Evolutionary conservation across 2,888 invertebrate genomes (phyloP).

Genomic region (Dynastes tityus): DNA sequence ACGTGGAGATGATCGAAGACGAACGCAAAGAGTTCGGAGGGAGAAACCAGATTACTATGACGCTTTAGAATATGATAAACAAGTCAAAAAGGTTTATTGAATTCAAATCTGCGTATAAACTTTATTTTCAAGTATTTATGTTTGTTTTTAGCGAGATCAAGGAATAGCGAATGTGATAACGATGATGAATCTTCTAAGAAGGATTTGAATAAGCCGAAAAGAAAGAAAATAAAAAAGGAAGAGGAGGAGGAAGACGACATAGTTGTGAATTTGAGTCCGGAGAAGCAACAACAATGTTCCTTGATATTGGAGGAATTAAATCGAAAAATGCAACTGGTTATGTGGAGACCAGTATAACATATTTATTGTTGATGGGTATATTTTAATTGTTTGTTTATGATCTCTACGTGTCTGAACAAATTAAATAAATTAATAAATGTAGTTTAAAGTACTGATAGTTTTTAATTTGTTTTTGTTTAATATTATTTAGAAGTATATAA

Average conservation of each 20-base stretch:
- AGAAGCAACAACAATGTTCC: constrained; percentile 81
- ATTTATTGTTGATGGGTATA: not conserved
- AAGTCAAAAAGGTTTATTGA: constrained; percentile 76
- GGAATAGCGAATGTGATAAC: constrained; percentile 72
- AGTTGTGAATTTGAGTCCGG: constrained; percentile 70
- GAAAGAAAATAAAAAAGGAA: constrained; percentile 68
- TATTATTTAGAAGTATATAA: too few relatives aligned
- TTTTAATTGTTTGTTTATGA: constrained; percentile 20
- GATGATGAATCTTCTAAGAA: constrained; percentile 72
- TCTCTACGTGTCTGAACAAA: not conserved
- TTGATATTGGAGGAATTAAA: constrained; percentile 86
- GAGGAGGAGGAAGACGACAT: constrained; percentile 70
- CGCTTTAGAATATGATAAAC: constrained; percentile 85
- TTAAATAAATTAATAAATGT: constrained; percentile 45
- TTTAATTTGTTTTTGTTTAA: too few relatives aligned
- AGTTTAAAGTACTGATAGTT: not conserved
- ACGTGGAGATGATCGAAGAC: constrained; percentile 73
- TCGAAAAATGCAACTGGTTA: constrained; percentile 82
- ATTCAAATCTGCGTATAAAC: not conserved
- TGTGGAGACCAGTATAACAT: constrained; percentile 76
- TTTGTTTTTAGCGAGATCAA: constrained; percentile 63
- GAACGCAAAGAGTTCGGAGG: constrained; percentile 82
- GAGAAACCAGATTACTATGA: constrained; percentile 89
- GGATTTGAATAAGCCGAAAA: constrained; percentile 63
- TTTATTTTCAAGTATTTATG: not conserved